These are phyloP conservation scores for Toxonevra muliebris DNA, from an alignment of 2,888 invertebrate genomes.

Conservation along the genomic window DNA sequence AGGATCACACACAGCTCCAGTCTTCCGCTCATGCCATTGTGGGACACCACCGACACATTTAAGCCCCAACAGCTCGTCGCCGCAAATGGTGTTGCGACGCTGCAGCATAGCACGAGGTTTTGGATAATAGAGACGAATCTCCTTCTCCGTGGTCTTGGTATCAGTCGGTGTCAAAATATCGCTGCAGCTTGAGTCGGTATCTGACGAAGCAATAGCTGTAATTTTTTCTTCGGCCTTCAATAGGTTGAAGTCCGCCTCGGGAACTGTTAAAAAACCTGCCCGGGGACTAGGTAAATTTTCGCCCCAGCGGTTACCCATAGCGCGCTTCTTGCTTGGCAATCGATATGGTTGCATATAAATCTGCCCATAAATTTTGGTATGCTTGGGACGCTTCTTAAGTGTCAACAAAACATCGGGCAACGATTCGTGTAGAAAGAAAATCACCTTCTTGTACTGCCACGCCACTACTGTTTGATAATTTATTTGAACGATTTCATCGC, in stretches of 20 bases:
- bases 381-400: constrained; percentile 83
- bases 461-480: constrained; percentile 80
- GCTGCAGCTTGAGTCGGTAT: constrained; percentile 68
- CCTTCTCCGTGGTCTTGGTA: constrained; percentile 58
- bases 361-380: constrained; percentile 80
- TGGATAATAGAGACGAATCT: constrained; percentile 73
- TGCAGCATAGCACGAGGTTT: constrained; percentile 80
- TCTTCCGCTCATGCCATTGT: constrained; percentile 76
- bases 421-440: constrained; percentile 78
- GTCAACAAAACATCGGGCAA: constrained; percentile 84
- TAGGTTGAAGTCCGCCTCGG: constrained; percentile 65
- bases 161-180: constrained; percentile 69
- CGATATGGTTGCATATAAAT: constrained; percentile 75
- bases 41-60: constrained; percentile 63
- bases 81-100: constrained; percentile 88
- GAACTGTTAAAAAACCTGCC: constrained; percentile 68
- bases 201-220: constrained; percentile 48
- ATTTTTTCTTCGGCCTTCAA: constrained; percentile 61
- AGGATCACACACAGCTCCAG: constrained; percentile 57
- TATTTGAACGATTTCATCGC: constrained; percentile 95
- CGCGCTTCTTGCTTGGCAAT: constrained; percentile 76
- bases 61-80: constrained; percentile 72
- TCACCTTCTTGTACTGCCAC: constrained; percentile 82
- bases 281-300: constrained; percentile 76
- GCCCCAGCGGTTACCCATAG: constrained; percentile 73